Conservation (phyloP, 2,888 invertebrate genomes). For the Timema podura region DNA sequence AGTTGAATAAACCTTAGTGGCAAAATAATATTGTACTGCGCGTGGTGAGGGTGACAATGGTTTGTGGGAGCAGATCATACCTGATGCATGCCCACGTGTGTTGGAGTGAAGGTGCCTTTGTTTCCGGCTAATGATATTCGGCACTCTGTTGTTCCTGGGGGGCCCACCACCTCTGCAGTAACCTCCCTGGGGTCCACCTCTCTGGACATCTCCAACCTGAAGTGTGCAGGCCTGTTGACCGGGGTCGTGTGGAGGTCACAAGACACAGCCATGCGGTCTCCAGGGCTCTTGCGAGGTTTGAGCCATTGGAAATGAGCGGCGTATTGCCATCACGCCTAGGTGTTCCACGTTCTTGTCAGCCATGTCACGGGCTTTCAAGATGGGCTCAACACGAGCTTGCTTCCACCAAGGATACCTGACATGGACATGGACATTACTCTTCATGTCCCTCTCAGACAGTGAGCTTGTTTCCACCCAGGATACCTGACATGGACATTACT, state of each 20-base stretch:
- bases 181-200: constrained; percentile 70
- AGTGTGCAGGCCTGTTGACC: constrained; percentile 77
- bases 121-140: constrained; percentile 63
- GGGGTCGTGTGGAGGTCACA: constrained; percentile 80
- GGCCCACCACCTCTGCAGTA: constrained; percentile 72
- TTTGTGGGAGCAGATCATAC: constrained; percentile 40
- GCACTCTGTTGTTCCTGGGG: constrained; percentile 62
- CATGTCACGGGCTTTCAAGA: constrained; percentile 90
- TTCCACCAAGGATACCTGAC: constrained; percentile 57
- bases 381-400: constrained; percentile 74
- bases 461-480: too few species aligned
- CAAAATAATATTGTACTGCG: too few species aligned
- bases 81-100: constrained; percentile 92
- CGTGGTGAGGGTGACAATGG: too few species aligned
- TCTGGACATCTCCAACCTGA: constrained; percentile 64
- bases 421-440: constrained; percentile 9
- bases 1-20: too few species aligned
- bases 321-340: constrained; percentile 94
- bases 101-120: constrained; percentile 79
- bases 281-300: constrained; percentile 75
- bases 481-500: too few species aligned
- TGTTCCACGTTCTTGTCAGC: constrained; percentile 93
- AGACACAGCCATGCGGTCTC: constrained; percentile 75
- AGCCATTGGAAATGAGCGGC: constrained; percentile 89
- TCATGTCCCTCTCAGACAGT: too few species aligned